Base-by-base conservation (phyloP, 2,797 vertebrate genomes). In the Alosa sapidissima region DNA sequence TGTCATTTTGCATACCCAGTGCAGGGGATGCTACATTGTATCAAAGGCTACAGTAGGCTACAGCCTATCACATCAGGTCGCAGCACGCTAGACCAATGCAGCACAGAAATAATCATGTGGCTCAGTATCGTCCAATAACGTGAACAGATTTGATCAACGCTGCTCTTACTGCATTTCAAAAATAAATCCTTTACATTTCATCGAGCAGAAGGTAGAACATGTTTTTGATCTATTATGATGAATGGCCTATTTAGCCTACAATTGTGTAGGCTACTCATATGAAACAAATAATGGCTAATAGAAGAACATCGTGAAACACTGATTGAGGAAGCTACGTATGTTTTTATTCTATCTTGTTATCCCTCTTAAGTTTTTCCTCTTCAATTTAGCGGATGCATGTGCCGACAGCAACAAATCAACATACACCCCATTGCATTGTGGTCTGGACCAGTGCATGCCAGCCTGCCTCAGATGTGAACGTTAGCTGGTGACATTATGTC, bases 351-450 rank as follows among this genome's bases (percentile, higher is more conserved):
- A 41, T 41, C 41, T 24, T 2, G 28, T 65, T 65, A 24, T 28
- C 28, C 28, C 24, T 7, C 11, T 24, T 24, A 62, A 11, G 24
- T 24, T 65, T 65, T 65, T 19, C 58, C 24, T 2, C 54, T 9
- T 5, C 41, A 8, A 6, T 5, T 45, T 5, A 16, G 41, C 72
- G 6, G 36, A 21, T 21, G 1, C 68, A 75, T 36, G 68, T 75
- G 68, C 11, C 36, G 33, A 45, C 33, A 60, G 21, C 19, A 54
- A 52, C 52, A 52, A 3, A 54, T 72, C 68, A 45, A 21, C 24
- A 75, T 41, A 36, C 72, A 78, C 72, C 72, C 72, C 72, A 47
- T 47, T 78, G 72, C 72, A 78, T 78, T 78, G 8, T 78, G 72
- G 72, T 78, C 8, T 47, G 41, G 41, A 45, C 19, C 13, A 21